phyloP scores from a whole-genome alignment of 2,113 vertebrate genomes.

The Seriola aureovittata region DNA sequence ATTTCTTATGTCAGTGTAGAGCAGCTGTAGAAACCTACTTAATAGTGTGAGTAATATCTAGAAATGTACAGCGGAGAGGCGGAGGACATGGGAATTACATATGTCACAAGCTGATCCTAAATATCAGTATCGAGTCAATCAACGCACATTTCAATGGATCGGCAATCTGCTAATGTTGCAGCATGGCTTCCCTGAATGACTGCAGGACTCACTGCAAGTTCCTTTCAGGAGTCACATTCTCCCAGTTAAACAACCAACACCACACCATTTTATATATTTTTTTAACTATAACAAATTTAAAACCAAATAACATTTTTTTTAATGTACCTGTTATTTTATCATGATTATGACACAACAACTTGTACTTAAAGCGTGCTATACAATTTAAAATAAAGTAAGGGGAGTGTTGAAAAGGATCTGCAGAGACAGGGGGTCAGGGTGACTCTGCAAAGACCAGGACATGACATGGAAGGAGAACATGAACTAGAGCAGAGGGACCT shows the following conservation, averaged over 20 bases:
- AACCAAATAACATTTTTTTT: not conserved
- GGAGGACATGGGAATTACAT: not conserved
- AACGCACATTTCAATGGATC: too few relatives aligned
- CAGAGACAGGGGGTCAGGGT: slow-evolving; percentile 27
- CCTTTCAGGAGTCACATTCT: too few relatives aligned
- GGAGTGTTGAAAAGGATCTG: not conserved
- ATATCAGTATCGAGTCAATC: too few relatives aligned
- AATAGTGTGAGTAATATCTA: not conserved
- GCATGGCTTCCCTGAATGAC: too few relatives aligned
- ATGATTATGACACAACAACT: not conserved
- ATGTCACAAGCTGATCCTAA: too few relatives aligned
- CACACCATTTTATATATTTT: too few relatives aligned
- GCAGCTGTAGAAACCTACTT: slow-evolving; percentile 47
- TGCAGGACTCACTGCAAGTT: too few relatives aligned
- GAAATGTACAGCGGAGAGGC: not conserved
- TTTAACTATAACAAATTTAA: not conserved
- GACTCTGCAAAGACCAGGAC: slow-evolving; percentile 28
- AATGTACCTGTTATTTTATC: not conserved
- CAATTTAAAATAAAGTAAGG: slow-evolving; percentile 5
- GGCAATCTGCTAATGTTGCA: too few relatives aligned
- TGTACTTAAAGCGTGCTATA: not conserved
- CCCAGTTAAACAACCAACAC: too few relatives aligned
- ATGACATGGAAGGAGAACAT: slow-evolving; percentile 49
- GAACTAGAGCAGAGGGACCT: slow-evolving; percentile 55
- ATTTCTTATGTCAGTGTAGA: not conserved